Evolutionary conservation across 2,888 invertebrate genomes (phyloP), one percentile per base, ranked within the genome.

Genomic region (Hylaea fasciaria): DNA sequence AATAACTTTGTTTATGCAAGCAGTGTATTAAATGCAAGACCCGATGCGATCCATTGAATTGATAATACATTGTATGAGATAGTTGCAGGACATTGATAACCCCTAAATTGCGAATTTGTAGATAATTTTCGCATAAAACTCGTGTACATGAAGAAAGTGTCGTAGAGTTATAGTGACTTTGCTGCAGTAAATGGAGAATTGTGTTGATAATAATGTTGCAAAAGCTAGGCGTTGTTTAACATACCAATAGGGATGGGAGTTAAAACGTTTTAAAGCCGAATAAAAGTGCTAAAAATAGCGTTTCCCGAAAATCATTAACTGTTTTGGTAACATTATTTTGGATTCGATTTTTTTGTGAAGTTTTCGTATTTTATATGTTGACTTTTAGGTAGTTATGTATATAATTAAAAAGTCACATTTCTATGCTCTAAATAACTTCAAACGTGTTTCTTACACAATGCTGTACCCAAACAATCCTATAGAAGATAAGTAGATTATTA

Each of bases 81-180:
- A 59, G 47, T 60, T 17, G 37, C 16, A 57, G 39, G 61, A 55
- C 54, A 57, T 50, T 54, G 62, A 62, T 62, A 62, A 62, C 62
- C 62, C 50, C 39, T 62, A 12, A 48, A 57, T 56, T 52, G 56
- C 52, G 37, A 57, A 49, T 48, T 52, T 13, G 51, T 32, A 44
- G 56, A 62, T 57, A 62, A 61, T 61, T 51, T 56, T 29, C 55
- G 37, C 56, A 57, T 62, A 52, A 62, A 62, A 52, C 37, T 35
- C 43, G 40, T n/a, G 32, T 28, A 13, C 17, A 40, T 48, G 39
- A 37, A 46, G 22, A 49, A 45, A 51, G 16, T 32, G 12, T 44
- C 10, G 17, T 40, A 17, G 28, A 35, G 17, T 16, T 17, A 12
- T 50, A 29, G 13, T 8, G 50, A 37, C 4, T n/a, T n/a, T 12